These are phyloP conservation scores for Berghia stephanieae DNA, from an alignment of 1,140 invertebrate species.

Conservation along the genomic window DNA sequence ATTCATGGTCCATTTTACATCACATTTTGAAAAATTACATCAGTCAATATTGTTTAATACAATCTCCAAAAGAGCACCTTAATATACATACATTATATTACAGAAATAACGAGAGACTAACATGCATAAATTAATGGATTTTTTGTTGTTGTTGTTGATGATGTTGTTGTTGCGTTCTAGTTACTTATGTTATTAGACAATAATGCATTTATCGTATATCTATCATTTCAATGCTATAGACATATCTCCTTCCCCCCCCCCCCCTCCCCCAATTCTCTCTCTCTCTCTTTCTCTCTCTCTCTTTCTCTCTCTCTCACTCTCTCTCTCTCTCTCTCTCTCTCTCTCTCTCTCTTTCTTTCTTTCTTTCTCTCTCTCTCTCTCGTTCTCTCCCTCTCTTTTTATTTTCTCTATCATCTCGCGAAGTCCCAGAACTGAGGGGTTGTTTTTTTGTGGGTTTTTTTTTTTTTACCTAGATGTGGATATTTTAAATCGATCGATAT, in stretches of 20 bases:
- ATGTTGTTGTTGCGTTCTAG: background rate
- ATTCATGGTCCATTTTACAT: too few species aligned
- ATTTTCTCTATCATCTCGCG: background rate
- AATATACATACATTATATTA: too few species aligned
- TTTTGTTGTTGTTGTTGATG: background rate
- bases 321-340: conserved; percentile 17
- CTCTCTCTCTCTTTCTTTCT: background rate
- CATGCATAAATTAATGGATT: too few species aligned
- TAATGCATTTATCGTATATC: background rate
- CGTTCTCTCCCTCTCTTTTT: background rate
- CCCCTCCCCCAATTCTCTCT: background rate
- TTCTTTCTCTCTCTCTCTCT: conserved; percentile 17
- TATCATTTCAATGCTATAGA: background rate
- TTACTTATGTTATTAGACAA: background rate
- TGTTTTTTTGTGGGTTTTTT: too few species aligned
- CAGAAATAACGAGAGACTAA: too few species aligned
- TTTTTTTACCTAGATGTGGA: too few species aligned
- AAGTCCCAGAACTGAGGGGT: too few species aligned
- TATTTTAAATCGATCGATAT: too few species aligned
- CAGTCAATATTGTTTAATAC: too few species aligned
- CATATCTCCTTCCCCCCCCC: background rate
- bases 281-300: background rate
- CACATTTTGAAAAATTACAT: too few species aligned
- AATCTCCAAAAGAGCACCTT: too few species aligned
- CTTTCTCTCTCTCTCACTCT: background rate